phyloP scores from a whole-genome alignment of 1,140 invertebrate species.

The Maconellicoccus hirsutus region DNA sequence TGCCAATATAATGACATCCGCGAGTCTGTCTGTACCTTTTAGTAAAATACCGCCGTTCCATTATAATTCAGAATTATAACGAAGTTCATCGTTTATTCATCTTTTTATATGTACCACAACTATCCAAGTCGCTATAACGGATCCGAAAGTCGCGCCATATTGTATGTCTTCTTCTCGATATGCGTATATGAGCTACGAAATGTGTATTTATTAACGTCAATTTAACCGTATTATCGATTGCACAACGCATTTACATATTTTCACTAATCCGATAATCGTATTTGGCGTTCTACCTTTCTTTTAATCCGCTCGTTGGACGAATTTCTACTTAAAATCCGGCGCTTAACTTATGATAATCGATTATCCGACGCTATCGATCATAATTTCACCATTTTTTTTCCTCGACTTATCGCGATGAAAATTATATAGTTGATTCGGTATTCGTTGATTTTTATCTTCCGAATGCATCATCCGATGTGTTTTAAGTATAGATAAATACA shows the following conservation, averaged over 20 bases:
- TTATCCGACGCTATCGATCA: too few relatives aligned
- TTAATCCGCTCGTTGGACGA: not conserved
- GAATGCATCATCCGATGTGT: too few relatives aligned
- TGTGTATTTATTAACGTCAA: not conserved
- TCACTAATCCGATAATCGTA: not conserved
- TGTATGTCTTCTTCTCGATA: not conserved
- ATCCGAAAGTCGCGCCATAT: not conserved
- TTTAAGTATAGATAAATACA: too few relatives aligned
- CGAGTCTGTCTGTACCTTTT: constrained; percentile 18
- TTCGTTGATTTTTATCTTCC: too few relatives aligned
- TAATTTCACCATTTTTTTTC: too few relatives aligned
- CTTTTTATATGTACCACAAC: not conserved
- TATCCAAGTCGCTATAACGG: not conserved
- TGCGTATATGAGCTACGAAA: not conserved
- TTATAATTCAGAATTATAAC: constrained; percentile 16
- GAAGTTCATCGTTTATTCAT: constrained; percentile 16
- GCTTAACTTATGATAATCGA: too few relatives aligned
- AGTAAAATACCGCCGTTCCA: constrained; percentile 1
- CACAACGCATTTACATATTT: not conserved
- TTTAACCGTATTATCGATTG: not conserved
- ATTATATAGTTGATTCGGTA: too few relatives aligned
- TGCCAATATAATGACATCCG: constrained; percentile 18
- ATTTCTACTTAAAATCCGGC: too few relatives aligned
- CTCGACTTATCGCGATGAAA: too few relatives aligned
- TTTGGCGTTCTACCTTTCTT: too few relatives aligned